Evolutionary conservation across 2,888 invertebrate genomes (phyloP), one percentile per base, ranked within the genome.

Genomic region (Cataglyphis cursor): DNA sequence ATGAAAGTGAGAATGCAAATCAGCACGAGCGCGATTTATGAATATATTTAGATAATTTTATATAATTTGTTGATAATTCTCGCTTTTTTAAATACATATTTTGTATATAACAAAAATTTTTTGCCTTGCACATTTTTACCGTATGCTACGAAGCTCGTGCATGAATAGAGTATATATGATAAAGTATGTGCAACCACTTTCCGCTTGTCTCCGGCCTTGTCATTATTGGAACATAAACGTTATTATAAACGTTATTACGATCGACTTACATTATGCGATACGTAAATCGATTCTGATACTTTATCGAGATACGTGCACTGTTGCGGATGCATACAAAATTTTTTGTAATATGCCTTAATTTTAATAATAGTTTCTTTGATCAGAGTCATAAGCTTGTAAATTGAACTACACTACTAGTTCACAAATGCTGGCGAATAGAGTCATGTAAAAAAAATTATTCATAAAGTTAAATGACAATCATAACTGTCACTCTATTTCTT

Each of bases 211-310:
- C 18, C 21, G 12, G 18, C 0, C 28, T 12, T 51, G 18, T 31
- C 61, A 38, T 82, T 88, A 74, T 81, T 65, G 73, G 31, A 3
- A 15, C 38, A 66, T 73, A 83, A 85, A 87, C 84, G 68, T 81
- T 81, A 70, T 86, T 74, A 66, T 73, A 83, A 85, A 87, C 84
- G 68, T 81, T 81, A 70, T 86, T 74, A 83, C 57, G 66, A 84
- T 84, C 81, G 82, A 88, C 84, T 51, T 65, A 48, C 57, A 62
- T 85, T 81, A 57, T 59, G 9, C 75, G 76, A 59, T 21, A 31
- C 31, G 57, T 84, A 85, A 88, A 83, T 88, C 74, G 21, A 84
- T 85, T 85, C 54, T 24, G 24, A 21, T 83, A 78, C 83, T 82
- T 85, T 72, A 57, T 31, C 61, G 66, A 41, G 62, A 75, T 73